Evolutionary conservation across 2,113 vertebrate species (phyloP).

Genomic region (Lagopus leucura): DNA sequence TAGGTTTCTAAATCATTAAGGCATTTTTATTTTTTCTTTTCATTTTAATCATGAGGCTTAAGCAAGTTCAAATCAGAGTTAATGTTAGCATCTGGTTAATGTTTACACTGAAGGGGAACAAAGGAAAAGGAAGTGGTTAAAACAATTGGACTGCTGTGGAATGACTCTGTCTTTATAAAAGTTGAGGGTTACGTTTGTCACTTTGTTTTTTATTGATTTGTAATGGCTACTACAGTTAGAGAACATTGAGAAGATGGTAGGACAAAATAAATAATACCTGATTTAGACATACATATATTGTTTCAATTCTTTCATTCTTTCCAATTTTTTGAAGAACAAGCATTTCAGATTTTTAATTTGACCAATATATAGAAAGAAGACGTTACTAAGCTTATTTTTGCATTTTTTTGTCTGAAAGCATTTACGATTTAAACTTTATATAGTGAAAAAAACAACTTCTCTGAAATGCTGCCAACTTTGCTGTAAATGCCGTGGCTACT

Average conservation of each 20-base stretch:
- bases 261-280: not conserved
- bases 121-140: not conserved
- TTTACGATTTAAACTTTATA: not conserved
- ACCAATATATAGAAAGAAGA: not conserved
- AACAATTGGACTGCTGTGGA: not conserved
- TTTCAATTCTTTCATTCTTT: not conserved
- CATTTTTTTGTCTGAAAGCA: not conserved
- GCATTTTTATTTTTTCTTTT: conserved; percentile 1
- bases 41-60: not conserved
- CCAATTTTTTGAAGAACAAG: not conserved
- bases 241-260: not conserved
- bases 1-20: not conserved
- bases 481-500: not conserved
- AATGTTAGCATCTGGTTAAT: not conserved
- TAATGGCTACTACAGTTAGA: not conserved
- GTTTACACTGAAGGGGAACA: not conserved
- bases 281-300: not conserved
- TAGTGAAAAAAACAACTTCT: not conserved
- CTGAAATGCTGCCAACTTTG: not conserved
- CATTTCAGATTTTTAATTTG: not conserved
- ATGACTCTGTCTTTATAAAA: not conserved
- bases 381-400: not conserved
- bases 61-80: not conserved
- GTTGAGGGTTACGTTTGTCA: not conserved
- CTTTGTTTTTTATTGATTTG: not conserved